Percentiles rank a stretch among this genome's conserved stretches.
These are phyloP conservation scores for Pteropus rufus DNA, from an alignment of 2,797 vertebrate species.

Conservation along the genomic window DNA sequence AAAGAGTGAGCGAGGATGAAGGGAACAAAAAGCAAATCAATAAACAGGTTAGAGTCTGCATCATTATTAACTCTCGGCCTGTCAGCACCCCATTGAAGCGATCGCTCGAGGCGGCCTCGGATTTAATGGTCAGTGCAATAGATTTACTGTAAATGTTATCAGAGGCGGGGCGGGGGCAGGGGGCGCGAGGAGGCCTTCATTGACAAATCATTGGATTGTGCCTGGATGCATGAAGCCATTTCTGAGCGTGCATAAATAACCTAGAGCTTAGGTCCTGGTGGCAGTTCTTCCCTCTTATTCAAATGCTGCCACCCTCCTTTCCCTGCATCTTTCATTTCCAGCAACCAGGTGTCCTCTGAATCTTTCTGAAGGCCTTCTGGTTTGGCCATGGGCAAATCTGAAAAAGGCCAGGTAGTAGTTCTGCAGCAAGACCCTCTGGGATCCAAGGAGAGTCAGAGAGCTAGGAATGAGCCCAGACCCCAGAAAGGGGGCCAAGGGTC, in stretches of 20 bases:
- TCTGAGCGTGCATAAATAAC: constrained; percentile 82
- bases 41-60: constrained; percentile 87
- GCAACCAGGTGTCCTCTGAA: neutral
- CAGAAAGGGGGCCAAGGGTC: neutral
- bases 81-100: constrained; percentile 85
- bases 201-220: constrained; percentile 80
- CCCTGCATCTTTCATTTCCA: constrained; percentile 14
- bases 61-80: constrained; percentile 86
- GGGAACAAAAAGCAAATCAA: constrained; percentile 88
- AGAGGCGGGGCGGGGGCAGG: constrained; percentile 71
- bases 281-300: constrained; percentile 52
- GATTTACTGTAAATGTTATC: constrained; percentile 88
- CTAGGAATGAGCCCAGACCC: neutral
- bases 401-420: neutral
- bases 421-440: neutral
- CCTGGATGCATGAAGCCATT: constrained; percentile 75
- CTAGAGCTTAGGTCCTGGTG: neutral
- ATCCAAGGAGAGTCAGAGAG: neutral
- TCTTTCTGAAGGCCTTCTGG: neutral
- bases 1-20: constrained; percentile 84
- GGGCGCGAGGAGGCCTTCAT: constrained; percentile 54
- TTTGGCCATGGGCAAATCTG: neutral
- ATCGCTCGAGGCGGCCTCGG: constrained; percentile 84
- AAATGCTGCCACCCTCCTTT: neutral
- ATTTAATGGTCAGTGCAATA: constrained; percentile 87